phyloP scores from a whole-genome alignment of 2,888 invertebrate species.

The Ganaspis brasiliensis region DNA sequence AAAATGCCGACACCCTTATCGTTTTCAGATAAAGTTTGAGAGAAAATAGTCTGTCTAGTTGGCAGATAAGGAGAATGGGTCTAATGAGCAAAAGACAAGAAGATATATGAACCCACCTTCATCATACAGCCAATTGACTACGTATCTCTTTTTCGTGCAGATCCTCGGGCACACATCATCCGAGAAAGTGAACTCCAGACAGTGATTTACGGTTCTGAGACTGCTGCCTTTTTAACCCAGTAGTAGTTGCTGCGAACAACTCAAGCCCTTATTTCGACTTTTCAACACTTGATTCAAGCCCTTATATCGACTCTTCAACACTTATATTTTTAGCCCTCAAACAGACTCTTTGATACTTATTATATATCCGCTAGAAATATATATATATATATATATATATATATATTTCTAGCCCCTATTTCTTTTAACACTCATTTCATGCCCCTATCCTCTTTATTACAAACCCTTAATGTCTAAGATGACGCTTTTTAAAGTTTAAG shows the following conservation, averaged over 20 bases:
- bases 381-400: too few relatives aligned
- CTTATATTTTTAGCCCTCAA: background rate
- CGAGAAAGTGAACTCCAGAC: conserved; percentile 2
- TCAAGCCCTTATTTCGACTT: conserved; percentile 35
- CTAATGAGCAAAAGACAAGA: conserved; percentile 25
- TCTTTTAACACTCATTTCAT: too few relatives aligned
- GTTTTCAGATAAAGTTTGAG: background rate
- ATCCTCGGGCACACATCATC: conserved; percentile 21
- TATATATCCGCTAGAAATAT: too few relatives aligned
- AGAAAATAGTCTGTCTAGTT: background rate
- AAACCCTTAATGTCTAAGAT: too few relatives aligned
- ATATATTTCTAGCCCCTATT: too few relatives aligned
- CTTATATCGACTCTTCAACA: background rate
- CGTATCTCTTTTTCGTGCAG: background rate
- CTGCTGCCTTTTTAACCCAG: conserved; percentile 55
- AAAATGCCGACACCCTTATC: conserved; percentile 13
- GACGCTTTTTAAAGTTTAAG: too few relatives aligned
- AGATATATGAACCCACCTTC: conserved; percentile 17
- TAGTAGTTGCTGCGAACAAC: background rate
- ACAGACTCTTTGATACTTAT: too few relatives aligned
- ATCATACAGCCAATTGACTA: conserved; percentile 25
- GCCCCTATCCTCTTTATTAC: too few relatives aligned
- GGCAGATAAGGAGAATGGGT: conserved; percentile 10
- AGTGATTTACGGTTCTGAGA: conserved; percentile 71
- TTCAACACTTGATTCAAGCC: background rate